phyloP scores from a whole-genome alignment of 64 coral and sea anemone species.

The Montipora foliosa region DNA sequence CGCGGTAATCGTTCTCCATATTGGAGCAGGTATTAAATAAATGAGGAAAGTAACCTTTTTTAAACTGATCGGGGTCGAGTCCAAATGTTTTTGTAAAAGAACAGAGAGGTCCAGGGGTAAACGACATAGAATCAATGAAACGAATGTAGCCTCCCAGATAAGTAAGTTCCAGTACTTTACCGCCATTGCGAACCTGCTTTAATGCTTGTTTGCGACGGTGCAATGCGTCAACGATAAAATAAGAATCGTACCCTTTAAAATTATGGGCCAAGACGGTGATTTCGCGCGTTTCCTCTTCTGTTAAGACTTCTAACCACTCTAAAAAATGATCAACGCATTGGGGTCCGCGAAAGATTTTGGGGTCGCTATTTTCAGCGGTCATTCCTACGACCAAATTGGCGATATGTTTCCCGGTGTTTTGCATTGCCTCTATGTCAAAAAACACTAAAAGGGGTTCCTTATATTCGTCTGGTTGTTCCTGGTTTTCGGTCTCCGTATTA shows the following conservation, averaged over 20 bases:
- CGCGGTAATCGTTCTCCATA: too few relatives aligned
- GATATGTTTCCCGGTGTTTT: conserved; percentile 28
- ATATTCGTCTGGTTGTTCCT: neutral
- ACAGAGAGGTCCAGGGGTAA: too few relatives aligned
- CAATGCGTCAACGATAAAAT: too few relatives aligned
- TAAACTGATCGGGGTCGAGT: neutral
- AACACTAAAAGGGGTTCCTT: neutral
- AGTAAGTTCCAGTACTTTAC: too few relatives aligned
- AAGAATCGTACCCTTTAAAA: too few relatives aligned
- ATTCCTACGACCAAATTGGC: conserved; percentile 26
- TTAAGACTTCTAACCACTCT: neutral
- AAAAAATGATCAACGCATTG: neutral
- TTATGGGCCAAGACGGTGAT: neutral
- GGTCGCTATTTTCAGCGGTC: too few relatives aligned
- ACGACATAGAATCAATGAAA: too few relatives aligned
- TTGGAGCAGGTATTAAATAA: too few relatives aligned
- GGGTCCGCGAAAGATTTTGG: neutral
- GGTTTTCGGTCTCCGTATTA: neutral
- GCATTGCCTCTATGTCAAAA: conserved; percentile 56
- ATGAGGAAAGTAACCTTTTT: too few relatives aligned
- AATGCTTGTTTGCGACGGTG: too few relatives aligned
- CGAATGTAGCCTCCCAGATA: too few relatives aligned
- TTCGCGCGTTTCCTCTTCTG: neutral
- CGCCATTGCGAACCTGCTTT: too few relatives aligned
- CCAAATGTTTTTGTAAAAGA: neutral